Evolutionary conservation across 2,113 vertebrate genomes (phyloP).

Genomic region (Labeo rohita): DNA sequence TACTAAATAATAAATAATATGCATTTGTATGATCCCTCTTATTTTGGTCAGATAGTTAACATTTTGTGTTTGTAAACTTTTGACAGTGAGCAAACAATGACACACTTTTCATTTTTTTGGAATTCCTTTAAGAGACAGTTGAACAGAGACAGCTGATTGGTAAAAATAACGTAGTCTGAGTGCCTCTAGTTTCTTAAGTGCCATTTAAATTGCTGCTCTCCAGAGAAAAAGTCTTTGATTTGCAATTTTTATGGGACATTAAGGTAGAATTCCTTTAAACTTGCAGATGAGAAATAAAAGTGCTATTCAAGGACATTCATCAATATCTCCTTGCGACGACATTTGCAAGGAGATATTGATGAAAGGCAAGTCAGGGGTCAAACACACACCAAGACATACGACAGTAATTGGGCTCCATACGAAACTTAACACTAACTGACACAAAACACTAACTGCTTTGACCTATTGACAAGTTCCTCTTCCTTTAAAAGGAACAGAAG

Average conservation of each 20-base stretch:
- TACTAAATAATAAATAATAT: no score
- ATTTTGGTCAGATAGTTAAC: no score
- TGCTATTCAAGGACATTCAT: background rate
- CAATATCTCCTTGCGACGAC: no score
- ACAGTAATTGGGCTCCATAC: conserved; percentile 34
- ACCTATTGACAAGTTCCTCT: conserved; percentile 48
- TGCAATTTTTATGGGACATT: background rate
- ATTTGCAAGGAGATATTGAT: conserved; percentile 32
- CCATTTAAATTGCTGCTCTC: background rate
- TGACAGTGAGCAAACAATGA: background rate
- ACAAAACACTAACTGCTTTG: conserved; percentile 31
- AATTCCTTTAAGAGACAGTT: background rate
- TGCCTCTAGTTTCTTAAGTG: background rate
- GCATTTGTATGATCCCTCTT: no score
- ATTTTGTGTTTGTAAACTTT: no score
- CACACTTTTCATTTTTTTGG: background rate
- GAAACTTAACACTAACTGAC: conserved; percentile 39
- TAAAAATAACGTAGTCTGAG: background rate
- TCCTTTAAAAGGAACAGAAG: conserved; percentile 38
- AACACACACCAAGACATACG: conserved; percentile 1
- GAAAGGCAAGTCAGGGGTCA: conserved; percentile 25
- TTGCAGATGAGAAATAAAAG: background rate
- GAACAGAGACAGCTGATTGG: background rate
- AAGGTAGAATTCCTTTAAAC: background rate
- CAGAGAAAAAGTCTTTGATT: background rate